Conservation (phyloP, 2,113 vertebrate species). For the Mellivora capensis region DNA sequence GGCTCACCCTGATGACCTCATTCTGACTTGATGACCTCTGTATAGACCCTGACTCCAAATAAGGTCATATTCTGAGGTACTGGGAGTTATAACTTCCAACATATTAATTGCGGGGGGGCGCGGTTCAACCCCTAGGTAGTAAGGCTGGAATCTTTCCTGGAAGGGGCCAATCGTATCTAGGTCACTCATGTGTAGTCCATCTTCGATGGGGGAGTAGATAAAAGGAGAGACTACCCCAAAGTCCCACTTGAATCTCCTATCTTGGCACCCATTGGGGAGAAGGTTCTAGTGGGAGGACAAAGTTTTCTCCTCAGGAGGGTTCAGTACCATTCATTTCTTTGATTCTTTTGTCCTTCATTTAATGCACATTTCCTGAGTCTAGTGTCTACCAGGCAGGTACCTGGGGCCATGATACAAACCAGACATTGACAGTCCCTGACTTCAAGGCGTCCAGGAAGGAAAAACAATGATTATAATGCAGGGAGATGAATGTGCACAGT, state of each 20-base stretch:
- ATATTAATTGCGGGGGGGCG: neutral
- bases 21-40: neutral
- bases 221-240: neutral
- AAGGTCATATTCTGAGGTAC: neutral
- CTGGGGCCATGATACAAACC: neutral
- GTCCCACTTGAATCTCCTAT: neutral
- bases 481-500: neutral
- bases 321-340: neutral
- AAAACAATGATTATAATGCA: neutral
- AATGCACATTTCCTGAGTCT: neutral
- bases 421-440: neutral
- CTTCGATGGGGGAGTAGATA: neutral
- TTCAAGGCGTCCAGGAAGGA: neutral
- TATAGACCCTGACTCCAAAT: neutral
- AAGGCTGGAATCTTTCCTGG: neutral
- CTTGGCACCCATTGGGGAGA: neutral
- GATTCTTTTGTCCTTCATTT: neutral
- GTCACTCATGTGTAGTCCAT: fast-evolving
- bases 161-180: neutral
- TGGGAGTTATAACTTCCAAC: neutral
- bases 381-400: neutral
- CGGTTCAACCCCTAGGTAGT: fast-evolving
- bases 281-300: neutral
- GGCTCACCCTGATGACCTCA: neutral
- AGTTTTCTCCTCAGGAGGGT: neutral